Base-by-base conservation (phyloP, 2,113 vertebrate genomes). In the Elgaria multicarinata region DNA sequence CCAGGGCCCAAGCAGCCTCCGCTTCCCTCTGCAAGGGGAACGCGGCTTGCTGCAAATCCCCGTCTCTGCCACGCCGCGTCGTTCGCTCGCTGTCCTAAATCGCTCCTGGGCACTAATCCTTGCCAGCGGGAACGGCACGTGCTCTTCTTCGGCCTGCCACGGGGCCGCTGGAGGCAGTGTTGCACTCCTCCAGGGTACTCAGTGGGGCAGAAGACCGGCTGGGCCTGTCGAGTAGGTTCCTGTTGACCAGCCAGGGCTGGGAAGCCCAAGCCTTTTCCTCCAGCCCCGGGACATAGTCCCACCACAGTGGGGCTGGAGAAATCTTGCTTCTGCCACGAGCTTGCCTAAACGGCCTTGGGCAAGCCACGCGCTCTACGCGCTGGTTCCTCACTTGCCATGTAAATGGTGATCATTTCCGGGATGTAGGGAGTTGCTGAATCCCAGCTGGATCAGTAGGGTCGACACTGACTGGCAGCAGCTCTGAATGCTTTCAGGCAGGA, bases 51-150 rank as follows among this genome's bases (percentile, higher is more conserved):
- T 53, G 3, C 0, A 36, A 4, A 3, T 71, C 14, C 53, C 77
- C 0, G 2, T 0, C n/a, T 0, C 16, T 1, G 8, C 0, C 3
- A 39, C 26, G 18, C 36, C 69, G 3, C 36, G 0, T 12, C 46
- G 9, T 0, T 20, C 5, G 20, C 39, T 62, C 12, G 22, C 72
- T 7, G 1, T 0, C 87, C 88, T 3, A 0, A 33, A 0, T 22
- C 4, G 0, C 44, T 36, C 9, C 6, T 0, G 84, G 44, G 4
- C n/a, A 0, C 77, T 93, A 50, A 90, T 90, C 91, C 77, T 0
- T 53, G 22, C 90, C 26, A 24, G 36, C 0, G 18, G 71, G 8
- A 74, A 31, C 0, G 0, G 39, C 0, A 33, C 69, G 42, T 74
- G 28, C 66, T 1, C 62, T 10, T n/a, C 81, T 44, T 31, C 7